These are phyloP conservation scores for Catharus bicknelli DNA, from an alignment of 2,113 vertebrate species.

Conservation along the genomic window DNA sequence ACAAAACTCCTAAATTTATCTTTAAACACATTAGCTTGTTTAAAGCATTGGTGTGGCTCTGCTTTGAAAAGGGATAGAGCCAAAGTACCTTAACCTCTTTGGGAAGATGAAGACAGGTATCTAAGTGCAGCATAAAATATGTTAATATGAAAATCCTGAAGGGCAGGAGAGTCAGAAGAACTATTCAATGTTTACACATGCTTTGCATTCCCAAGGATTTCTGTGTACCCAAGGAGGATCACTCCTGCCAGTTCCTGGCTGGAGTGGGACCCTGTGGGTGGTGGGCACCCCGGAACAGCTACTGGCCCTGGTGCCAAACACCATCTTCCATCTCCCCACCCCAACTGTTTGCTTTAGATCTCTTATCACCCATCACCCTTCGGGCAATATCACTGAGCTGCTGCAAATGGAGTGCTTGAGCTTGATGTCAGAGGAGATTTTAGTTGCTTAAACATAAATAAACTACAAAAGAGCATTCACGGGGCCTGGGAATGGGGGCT, in stretches of 20 bases:
- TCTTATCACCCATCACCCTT: not conserved
- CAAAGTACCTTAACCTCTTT: not conserved
- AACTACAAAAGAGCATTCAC: not conserved
- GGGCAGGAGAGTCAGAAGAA: not conserved
- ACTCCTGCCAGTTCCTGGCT: not conserved
- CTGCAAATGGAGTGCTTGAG: not conserved
- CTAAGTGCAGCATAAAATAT: not conserved
- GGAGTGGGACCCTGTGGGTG: not conserved
- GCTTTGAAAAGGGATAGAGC: not conserved
- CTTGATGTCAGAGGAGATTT: not conserved
- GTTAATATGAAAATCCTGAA: not conserved
- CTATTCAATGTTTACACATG: constrained; percentile 41
- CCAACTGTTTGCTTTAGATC: not conserved
- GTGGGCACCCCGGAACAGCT: not conserved
- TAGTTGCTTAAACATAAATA: not conserved
- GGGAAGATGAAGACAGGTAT: not conserved
- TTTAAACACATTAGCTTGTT: constrained; percentile 12
- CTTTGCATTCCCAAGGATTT: constrained; percentile 44
- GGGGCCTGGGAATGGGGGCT: not conserved
- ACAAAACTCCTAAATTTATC: not conserved
- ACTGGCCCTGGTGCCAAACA: not conserved
- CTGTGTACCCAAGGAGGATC: not conserved
- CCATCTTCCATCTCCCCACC: not conserved
- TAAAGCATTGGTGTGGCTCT: not conserved
- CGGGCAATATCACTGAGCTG: accelerated